A percentile compares a stretch with the other conserved stretches of the same genome.
Conservation (phyloP, 2,113 vertebrate genomes). For the Zeus faber region DNA sequence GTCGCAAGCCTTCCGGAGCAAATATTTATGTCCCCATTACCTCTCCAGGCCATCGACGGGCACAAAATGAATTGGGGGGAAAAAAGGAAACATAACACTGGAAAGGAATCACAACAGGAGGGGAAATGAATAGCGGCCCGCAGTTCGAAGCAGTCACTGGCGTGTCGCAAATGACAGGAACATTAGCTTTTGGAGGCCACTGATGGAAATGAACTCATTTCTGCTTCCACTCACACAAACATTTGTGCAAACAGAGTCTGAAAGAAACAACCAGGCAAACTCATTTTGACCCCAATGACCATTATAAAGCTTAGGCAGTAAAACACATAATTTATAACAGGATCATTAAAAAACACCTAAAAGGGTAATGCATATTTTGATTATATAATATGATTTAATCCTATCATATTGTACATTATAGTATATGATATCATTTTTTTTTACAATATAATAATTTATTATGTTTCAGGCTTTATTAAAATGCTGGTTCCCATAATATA, state of each 20-base stretch:
- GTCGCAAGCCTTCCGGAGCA: slow-evolving; percentile 19
- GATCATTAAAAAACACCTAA: too few species aligned
- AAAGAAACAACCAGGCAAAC: neutral
- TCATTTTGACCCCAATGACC: neutral
- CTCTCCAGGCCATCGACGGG: slow-evolving; percentile 30
- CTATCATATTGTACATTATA: too few species aligned
- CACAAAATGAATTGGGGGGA: slow-evolving; percentile 35
- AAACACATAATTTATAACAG: too few species aligned
- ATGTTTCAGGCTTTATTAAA: too few species aligned
- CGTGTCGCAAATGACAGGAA: slow-evolving; percentile 14
- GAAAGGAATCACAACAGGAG: slow-evolving; percentile 8
- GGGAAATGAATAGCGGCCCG: slow-evolving; percentile 23
- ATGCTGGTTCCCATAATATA: too few species aligned
- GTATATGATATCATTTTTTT: too few species aligned
- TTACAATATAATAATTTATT: too few species aligned
- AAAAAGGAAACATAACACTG: slow-evolving; percentile 29
- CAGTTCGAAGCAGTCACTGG: slow-evolving; percentile 4
- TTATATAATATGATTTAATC: too few species aligned
- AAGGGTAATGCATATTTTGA: too few species aligned
- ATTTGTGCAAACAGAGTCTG: neutral
- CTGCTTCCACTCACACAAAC: too few species aligned
- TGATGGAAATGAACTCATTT: slow-evolving; percentile 14
- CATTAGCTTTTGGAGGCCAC: slow-evolving; percentile 5
- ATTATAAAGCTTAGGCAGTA: too few species aligned
- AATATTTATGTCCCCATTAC: slow-evolving; percentile 57